Evolutionary conservation across 2,797 vertebrate genomes (phyloP), one percentile per base, ranked within the genome.

Genomic region (Catostomus latipinnis): DNA sequence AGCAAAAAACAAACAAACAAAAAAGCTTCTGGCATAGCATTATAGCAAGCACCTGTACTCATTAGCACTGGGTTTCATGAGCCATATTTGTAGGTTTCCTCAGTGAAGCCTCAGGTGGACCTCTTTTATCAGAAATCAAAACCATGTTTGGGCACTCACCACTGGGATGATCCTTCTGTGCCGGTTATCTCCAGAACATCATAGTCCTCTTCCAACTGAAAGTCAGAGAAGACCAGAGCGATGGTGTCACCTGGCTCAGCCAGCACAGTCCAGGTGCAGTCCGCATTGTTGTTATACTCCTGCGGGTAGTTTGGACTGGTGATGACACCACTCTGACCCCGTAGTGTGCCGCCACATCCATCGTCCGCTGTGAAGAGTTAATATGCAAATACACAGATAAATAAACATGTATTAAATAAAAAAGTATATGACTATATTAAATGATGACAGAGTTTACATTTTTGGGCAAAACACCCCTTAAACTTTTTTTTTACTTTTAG

Each of bases 211-310:
- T 99, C 98, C 88, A 99, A 91, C 86, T 98, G 97, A 84, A 99
- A 99, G 92, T 98, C 97, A 18, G 95, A 95, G 89, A 99, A 99
- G 79, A 98, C 96, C 91, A 99, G 89, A 66, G 98, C 97, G 0
- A 99, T 99, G 84, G 98, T 99, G 93, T 99, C 98, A 2, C 98
- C 98, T 0, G 97, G 97, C 85, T 99, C 98, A 0, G 98, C 98
- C 52, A 99, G 94, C 80, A 99, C 95, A 5, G 97, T 99, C 98
- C 98, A 99, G 0, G 97, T 99, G 92, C 98, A 99, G 93, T 99
- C 98, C 0, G 97, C 97, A 0, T 98, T 97, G 91, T 99, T 99
- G 89, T 93, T 95, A 12, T 99, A 99, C 88, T 98, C 97, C 54
- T 94, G 89, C 5, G 98, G 98, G 87, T 98, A 99, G 90, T 97